These are phyloP conservation scores for Camponotus vicinus DNA, from an alignment of 1,140 invertebrate genomes.

Conservation along the genomic window DNA sequence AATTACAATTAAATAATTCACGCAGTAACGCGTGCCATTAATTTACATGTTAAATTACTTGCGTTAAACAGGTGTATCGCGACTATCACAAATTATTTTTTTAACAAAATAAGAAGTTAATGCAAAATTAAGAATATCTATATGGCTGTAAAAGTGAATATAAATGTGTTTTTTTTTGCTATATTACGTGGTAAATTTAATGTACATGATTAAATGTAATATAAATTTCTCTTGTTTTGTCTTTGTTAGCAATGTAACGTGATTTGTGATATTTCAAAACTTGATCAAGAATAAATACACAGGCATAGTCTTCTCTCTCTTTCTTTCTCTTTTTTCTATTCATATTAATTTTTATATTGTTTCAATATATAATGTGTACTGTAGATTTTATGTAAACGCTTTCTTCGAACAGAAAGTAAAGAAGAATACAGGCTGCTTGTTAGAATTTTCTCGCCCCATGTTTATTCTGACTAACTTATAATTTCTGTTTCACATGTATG, in stretches of 20 bases:
- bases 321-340: too few relatives aligned
- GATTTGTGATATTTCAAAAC: neutral
- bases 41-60: neutral
- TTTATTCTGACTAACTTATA: constrained; percentile 6
- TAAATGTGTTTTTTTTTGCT: neutral
- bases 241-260: neutral
- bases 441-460: neutral
- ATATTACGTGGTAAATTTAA: neutral
- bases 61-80: neutral
- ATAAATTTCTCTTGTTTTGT: neutral
- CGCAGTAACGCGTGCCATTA: neutral
- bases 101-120: neutral
- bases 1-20: neutral
- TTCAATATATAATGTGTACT: neutral
- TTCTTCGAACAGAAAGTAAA: neutral
- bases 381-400: neutral
- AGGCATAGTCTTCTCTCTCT: too few relatives aligned
- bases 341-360: constrained; percentile 22
- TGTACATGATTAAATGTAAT: neutral
- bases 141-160: neutral
- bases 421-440: neutral
- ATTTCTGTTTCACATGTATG: neutral
- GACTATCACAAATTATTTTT: neutral
- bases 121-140: neutral
- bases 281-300: neutral